phyloP scores from a whole-genome alignment of 2,797 vertebrate genomes.

The Anabas testudineus region DNA sequence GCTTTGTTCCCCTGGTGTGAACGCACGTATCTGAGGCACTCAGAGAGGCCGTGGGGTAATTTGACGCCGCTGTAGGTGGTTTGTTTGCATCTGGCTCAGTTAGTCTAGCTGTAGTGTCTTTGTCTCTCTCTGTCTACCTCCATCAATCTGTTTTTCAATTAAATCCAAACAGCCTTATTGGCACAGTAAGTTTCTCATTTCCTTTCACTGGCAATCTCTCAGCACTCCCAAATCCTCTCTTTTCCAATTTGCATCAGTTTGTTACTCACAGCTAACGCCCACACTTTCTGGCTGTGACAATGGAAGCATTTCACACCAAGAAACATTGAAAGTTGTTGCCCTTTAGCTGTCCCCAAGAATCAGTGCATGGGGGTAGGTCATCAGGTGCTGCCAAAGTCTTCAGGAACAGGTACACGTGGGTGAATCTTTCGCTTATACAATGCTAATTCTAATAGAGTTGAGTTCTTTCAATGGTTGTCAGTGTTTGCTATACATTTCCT shows the following conservation, averaged over 20 bases:
- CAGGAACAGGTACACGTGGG: no score
- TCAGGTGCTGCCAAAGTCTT: background rate
- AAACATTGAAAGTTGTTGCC: background rate
- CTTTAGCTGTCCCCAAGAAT: background rate
- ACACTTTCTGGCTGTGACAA: background rate
- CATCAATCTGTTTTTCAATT: conserved; percentile 37
- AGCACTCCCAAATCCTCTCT: background rate
- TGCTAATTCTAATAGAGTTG: background rate
- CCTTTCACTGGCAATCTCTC: background rate
- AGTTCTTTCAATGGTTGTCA: background rate
- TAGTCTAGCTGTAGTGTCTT: conserved; percentile 3
- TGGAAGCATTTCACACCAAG: background rate
- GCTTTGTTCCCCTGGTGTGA: conserved; percentile 24
- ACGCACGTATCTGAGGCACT: conserved; percentile 20
- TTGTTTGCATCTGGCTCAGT: conserved; percentile 36
- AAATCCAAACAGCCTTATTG: conserved; percentile 25
- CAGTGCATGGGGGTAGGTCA: background rate
- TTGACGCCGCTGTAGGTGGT: conserved; percentile 8
- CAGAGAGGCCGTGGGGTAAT: conserved; percentile 11
- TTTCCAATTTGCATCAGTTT: background rate
- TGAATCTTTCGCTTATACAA: background rate
- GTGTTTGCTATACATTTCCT: no score
- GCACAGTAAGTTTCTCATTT: conserved; percentile 7
- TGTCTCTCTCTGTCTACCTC: conserved; percentile 13
- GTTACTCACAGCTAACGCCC: background rate